Conservation (phyloP, 2,113 vertebrate species). For the Prionailurus bengalensis region DNA sequence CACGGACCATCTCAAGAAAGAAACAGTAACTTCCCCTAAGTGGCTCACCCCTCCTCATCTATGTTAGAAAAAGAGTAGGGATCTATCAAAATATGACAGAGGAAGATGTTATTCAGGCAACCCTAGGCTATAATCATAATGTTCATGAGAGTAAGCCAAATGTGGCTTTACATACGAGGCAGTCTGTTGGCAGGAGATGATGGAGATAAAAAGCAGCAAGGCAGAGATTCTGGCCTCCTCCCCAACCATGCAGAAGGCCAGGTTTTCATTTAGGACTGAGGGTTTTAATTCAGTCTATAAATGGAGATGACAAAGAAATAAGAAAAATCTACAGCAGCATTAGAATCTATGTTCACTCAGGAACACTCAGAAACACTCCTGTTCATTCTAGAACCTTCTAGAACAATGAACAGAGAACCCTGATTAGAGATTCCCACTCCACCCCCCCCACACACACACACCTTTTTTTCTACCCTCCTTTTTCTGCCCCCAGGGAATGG, state of each 20-base stretch:
- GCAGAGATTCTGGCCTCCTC: not conserved
- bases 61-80: slow-evolving; percentile 67
- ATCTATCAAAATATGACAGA: slow-evolving; percentile 55
- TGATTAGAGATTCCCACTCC: not conserved
- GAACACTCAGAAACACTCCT: not conserved
- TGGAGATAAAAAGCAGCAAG: not conserved
- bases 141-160: slow-evolving; percentile 47
- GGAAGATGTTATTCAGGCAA: not conserved
- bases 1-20: slow-evolving; percentile 57
- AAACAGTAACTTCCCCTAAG: slow-evolving; percentile 75
- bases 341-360: not conserved
- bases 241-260: not conserved
- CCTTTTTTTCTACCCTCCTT: not conserved
- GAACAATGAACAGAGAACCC: not conserved
- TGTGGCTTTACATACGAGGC: slow-evolving; percentile 28
- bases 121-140: not conserved
- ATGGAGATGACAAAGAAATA: not conserved
- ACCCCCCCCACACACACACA: no score
- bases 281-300: not conserved
- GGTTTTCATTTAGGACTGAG: not conserved
- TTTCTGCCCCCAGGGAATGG: not conserved
- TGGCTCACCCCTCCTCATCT: slow-evolving; percentile 68
- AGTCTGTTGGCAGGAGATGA: not conserved
- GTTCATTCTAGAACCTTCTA: slow-evolving; percentile 19
- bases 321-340: not conserved